Evolutionary conservation across 2,797 vertebrate genomes (phyloP), one percentile per base, ranked within the genome.

Genomic region (Myiotriccus ornatus): DNA sequence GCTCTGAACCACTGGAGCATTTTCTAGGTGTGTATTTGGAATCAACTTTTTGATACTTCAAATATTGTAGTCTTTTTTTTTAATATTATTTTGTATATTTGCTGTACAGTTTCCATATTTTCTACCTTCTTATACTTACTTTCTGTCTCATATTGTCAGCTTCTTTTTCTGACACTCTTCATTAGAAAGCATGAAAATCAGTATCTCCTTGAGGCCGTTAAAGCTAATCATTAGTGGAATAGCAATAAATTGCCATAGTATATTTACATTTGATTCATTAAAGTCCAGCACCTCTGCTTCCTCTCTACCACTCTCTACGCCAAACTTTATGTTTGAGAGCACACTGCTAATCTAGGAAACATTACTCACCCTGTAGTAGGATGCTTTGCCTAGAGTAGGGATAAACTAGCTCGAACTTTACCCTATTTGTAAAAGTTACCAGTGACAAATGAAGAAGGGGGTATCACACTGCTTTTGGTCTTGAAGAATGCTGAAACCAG

Each of bases 1-100:
- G 30, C 12, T 84, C 24, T 64, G 34, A 96, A 95, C 9, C 59
- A 91, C 84, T 83, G 47, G 80, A 35, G 74, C 64, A 44, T 73
- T 96, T 96, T 96, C 77, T 84, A 82, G 46, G 46, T 41, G 22
- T 87, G 56, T 92, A 46, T 84, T 90, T 87, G 56, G 39, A 90
- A 90, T 83, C 70, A 88, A 77, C 34, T 88, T 95, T 96, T 90
- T 94, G 64, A 89, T 95, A 69, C 57, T 70, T 96, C 35, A 65
- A 87, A 95, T 95, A 65, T 43, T 84, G 24, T 62, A 28, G 5
- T 12, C 2, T 7, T 30, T 55, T 7, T 30, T 55, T 73, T 39
- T 22, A 14, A 24, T 5, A 44, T 57, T 25, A 18, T 39, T 87
- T 65, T 84, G 70, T 57, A 49, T 55, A 81, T 55, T 87, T 96